Percentiles rank a stretch among this genome's conserved stretches.
Evolutionary conservation across 2,113 vertebrate species (phyloP).

Genomic region (Pan troglodytes): DNA sequence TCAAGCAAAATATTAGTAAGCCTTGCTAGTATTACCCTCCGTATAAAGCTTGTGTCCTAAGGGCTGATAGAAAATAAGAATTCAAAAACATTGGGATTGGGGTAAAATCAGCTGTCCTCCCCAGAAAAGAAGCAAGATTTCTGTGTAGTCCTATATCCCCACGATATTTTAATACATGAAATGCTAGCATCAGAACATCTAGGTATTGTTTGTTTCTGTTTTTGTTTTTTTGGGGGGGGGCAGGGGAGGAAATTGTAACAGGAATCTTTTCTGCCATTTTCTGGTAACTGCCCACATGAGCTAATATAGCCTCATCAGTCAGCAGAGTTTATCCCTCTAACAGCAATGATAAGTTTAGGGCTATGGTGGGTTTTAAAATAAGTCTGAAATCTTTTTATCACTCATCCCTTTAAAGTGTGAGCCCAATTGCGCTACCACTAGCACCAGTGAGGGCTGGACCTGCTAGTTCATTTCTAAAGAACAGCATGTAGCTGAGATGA

Average conservation of each 20-base stretch:
- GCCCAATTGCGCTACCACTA: too few species aligned
- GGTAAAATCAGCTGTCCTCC: background rate
- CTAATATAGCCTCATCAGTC: too few species aligned
- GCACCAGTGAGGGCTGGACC: background rate
- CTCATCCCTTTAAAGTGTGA: background rate
- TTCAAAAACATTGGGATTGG: background rate
- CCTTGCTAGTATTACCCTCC: background rate
- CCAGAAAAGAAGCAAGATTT: background rate
- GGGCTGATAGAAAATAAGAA: background rate
- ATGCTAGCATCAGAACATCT: background rate
- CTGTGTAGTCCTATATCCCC: too few species aligned
- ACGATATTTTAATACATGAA: background rate
- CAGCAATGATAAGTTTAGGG: background rate
- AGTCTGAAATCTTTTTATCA: background rate
- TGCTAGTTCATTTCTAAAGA: background rate
- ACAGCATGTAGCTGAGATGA: background rate
- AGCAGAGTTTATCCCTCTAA: background rate
- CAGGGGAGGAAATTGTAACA: background rate
- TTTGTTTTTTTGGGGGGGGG: accelerated
- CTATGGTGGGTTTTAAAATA: background rate
- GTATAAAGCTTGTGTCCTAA: background rate
- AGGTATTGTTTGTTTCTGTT: background rate
- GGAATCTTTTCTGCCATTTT: background rate
- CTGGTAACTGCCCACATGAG: too few species aligned
- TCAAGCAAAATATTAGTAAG: background rate